phyloP scores from a whole-genome alignment of 2,797 vertebrate genomes.

The Siniperca undulata region DNA sequence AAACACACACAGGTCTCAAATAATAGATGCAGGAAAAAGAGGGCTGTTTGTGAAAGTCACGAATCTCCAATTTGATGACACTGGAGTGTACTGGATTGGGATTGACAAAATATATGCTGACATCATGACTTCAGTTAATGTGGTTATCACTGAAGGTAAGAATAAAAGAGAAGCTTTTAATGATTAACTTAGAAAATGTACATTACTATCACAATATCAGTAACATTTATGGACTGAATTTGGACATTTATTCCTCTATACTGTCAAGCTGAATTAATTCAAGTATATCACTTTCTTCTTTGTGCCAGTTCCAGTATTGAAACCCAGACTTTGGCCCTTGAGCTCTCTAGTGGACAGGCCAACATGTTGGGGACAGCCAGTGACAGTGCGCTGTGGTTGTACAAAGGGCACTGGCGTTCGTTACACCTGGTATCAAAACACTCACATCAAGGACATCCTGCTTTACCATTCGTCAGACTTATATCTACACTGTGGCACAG shows the following conservation, averaged over 20 bases:
- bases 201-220: neutral
- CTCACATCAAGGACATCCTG: neutral
- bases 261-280: neutral
- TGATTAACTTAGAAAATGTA: neutral
- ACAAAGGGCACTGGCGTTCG: constrained; percentile 64
- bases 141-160: constrained; percentile 80
- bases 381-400: constrained; percentile 74
- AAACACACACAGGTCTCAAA: constrained; percentile 26
- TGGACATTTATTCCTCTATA: neutral
- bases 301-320: constrained; percentile 77
- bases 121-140: constrained; percentile 74
- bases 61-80: constrained; percentile 67
- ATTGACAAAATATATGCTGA: constrained; percentile 79
- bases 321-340: constrained; percentile 74
- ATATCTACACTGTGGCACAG: constrained; percentile 65
- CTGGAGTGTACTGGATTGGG: constrained; percentile 83
- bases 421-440: constrained; percentile 78
- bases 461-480: constrained; percentile 64
- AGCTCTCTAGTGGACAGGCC: constrained; percentile 47
- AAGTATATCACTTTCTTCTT: constrained; percentile 5
- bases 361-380: constrained; percentile 78
- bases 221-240: neutral
- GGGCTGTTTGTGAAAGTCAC: constrained; percentile 69
- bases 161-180: neutral
- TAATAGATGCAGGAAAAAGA: constrained; percentile 47